Evolutionary conservation across 2,888 invertebrate species (phyloP), one percentile per base, ranked within the genome.

Genomic region (Caenorhabditis sulstoni): DNA sequence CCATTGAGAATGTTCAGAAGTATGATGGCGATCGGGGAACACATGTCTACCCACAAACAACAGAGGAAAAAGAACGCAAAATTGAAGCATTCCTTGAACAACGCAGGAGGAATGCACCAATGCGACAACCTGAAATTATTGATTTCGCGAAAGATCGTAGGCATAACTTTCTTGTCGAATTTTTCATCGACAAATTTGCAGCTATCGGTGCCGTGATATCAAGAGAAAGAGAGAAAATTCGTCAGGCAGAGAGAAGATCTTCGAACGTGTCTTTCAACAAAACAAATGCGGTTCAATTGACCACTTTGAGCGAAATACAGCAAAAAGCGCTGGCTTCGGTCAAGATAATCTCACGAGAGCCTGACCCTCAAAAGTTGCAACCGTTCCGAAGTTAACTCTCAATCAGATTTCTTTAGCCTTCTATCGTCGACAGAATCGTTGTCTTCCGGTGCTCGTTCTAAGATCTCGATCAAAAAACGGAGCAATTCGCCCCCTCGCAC

Each of bases 381-480:
- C 22, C 35, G 37, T 11, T 44, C 9, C 22, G 9, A 14, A 41
- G 12, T 4, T 41, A 57, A 29, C 2, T 2, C 14, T n/a, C 9
- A 14, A 14, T 20, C 3, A 5, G 22, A n/a, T n/a, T n/a, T 49
- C 64, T 71, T 20, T 66, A 78, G 78, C n/a, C 22, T 55, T 16
- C 58, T 80, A 37, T 81, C 81, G 9, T 84, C 84, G 14, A 66
- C 74, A 14, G 81, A 84, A 59, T 83, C 83, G 0, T 52, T 84
- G 7, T 79, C 79, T 16, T 82, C 84, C 4, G 84, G 79, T 66
- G 84, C 82, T 5, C 66, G 82, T 11, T 84, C 84, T 3, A 79
- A 82, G 44, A 84, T 82, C 29, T 84, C 84, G n/a, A 81, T 81
- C 41, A 79, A 81, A 45, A 82, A 81, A 58, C 68, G 81, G 29